These are phyloP conservation scores for Dreissena polymorpha DNA, from an alignment of 1,140 invertebrate species.

Conservation along the genomic window DNA sequence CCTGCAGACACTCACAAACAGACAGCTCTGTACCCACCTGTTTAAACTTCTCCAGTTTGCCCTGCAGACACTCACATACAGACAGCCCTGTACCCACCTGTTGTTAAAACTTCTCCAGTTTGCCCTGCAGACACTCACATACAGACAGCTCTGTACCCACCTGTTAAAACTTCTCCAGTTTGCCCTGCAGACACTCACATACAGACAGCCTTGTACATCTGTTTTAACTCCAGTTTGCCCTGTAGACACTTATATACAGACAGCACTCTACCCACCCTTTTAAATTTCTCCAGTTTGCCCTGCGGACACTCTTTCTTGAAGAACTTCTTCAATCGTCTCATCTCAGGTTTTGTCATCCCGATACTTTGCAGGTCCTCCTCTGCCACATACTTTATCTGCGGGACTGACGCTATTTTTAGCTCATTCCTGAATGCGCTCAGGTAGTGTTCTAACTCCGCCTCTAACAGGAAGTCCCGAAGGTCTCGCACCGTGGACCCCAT, in stretches of 20 bases:
- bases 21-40: too few relatives aligned
- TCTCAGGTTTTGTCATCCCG: slow-evolving; percentile 97
- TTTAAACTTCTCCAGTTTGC: too few relatives aligned
- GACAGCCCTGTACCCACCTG: slow-evolving; percentile 57
- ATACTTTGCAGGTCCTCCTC: slow-evolving; percentile 95
- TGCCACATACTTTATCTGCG: slow-evolving; percentile 97
- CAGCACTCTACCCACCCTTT: slow-evolving; percentile 61
- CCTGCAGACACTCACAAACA: slow-evolving; percentile 87
- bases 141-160: too few relatives aligned
- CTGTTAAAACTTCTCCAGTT: too few relatives aligned
- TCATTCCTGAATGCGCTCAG: slow-evolving; percentile 86
- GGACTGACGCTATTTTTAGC: slow-evolving; percentile 84
- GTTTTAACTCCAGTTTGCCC: too few relatives aligned
- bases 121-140: too few relatives aligned
- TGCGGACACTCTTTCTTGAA: slow-evolving; percentile 94
- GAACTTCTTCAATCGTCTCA: slow-evolving; percentile 95
- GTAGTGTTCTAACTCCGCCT: slow-evolving; percentile 94
- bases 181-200: slow-evolving; percentile 79
- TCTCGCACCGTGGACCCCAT: slow-evolving; percentile 79
- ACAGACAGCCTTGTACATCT: too few relatives aligned
- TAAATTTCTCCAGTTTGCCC: slow-evolving; percentile 83
- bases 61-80: too few relatives aligned
- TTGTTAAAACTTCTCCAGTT: slow-evolving; percentile 69
- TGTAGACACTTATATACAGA: too few relatives aligned
- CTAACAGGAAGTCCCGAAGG: slow-evolving; percentile 93